Conservation (phyloP, 1,140 invertebrate species). For the Leptinotarsa undecemlineata region DNA sequence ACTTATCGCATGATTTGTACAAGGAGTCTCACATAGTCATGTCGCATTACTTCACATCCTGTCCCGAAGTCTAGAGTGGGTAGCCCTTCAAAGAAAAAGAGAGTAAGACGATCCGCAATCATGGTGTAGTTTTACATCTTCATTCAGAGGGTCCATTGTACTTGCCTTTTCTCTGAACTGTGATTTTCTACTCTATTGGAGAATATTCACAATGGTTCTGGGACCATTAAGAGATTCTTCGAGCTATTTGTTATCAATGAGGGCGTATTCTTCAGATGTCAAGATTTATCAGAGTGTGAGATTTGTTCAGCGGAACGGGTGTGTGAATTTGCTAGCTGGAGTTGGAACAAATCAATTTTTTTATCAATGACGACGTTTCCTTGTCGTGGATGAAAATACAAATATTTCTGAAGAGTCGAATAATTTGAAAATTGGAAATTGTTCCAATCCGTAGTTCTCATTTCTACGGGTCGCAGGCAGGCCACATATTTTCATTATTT, state of each 20-base stretch:
- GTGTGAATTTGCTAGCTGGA: neutral
- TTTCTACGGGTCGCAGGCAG: too few species aligned
- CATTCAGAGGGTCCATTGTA: slow-evolving; percentile 12
- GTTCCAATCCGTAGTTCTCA: too few species aligned
- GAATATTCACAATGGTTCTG: slow-evolving; percentile 14
- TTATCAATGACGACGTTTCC: too few species aligned
- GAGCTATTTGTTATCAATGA: slow-evolving; percentile 16
- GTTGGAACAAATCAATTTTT: neutral
- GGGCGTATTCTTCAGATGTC: slow-evolving; percentile 15
- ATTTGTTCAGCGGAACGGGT: neutral
- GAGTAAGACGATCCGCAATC: slow-evolving; percentile 17
- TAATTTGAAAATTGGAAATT: too few species aligned
- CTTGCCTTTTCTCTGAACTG: slow-evolving; percentile 12
- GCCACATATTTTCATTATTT: too few species aligned
- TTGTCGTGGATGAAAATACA: too few species aligned
- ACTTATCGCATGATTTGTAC: neutral
- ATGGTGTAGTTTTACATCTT: slow-evolving; percentile 16
- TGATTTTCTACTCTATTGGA: slow-evolving; percentile 13
- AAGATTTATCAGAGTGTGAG: slow-evolving; percentile 19
- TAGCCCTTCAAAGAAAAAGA: neutral
- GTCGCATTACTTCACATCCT: slow-evolving; percentile 9
- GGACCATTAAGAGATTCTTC: slow-evolving; percentile 6
- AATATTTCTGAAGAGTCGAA: too few species aligned
- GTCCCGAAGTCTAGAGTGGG: neutral
- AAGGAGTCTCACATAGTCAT: slow-evolving; percentile 10